Base-by-base conservation (phyloP, 1,140 invertebrate genomes). In the Euura saliciscinereae region DNA sequence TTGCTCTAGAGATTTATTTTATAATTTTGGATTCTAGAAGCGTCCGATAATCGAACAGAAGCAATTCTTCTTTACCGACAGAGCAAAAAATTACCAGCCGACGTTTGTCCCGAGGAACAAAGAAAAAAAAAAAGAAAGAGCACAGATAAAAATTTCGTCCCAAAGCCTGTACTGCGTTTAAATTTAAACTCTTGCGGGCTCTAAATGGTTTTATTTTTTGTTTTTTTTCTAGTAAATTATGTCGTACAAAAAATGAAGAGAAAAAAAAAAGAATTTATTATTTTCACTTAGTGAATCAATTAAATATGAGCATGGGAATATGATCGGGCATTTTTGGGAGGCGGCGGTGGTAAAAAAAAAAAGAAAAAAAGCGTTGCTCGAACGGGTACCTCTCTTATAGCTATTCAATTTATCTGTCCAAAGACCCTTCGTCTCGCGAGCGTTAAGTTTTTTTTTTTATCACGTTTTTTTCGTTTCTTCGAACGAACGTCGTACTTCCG, bases 391-490 rank as follows among this genome's bases (percentile, higher is more conserved):
- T 59, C 10, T 59, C 10, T 59, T n/a, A 11, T 59, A 59, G 51
- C 51, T 59, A 59, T 59, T 59, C 51, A 59, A 59, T 28, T 59
- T 59, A 59, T 59, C 51, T 59, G 51, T 59, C 51, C 51, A 59
- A 59, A 59, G 51, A 59, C 51, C 51, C 51, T 59, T 28, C 6
- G 51, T 59, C 51, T 59, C 51, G 51, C 51, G 51, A 59, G 51
- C 8, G 43, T 70, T 71, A 68, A 65, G 64, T 71, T 71, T 46
- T 59, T 75, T 72, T 67, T 66, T 13, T 70, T 43, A 44, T 44
- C 43, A 28, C 46, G 66, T 69, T 64, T 71, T 78, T 66, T 76
- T 72, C 59, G 45, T 69, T 65, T 44, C 59, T 45, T 66, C 44
- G 66, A 43, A 64, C 68, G 5, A 5, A 69, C 28, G 28, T 28